Percentiles rank a stretch among this genome's conserved stretches.
These are phyloP conservation scores for Aix galericulata DNA, from an alignment of 2,113 vertebrate species.

Conservation along the genomic window DNA sequence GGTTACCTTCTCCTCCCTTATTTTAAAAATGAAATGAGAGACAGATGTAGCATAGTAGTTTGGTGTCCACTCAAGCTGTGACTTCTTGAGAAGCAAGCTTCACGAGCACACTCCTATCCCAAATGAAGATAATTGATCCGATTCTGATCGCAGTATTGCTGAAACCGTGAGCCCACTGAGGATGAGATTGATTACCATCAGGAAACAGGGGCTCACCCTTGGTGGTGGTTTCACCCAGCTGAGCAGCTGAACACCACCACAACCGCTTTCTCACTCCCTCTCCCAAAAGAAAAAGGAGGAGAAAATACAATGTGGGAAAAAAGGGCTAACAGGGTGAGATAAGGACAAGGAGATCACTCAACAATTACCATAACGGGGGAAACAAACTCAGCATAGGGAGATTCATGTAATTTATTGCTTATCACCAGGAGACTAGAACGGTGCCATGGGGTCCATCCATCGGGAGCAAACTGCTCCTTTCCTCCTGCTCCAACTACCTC, in stretches of 20 bases:
- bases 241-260: too few species aligned
- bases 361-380: too few species aligned
- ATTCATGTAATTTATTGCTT: too few species aligned
- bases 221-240: too few species aligned
- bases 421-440: too few species aligned
- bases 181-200: accelerated
- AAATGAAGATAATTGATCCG: accelerated
- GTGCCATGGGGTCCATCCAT: too few species aligned
- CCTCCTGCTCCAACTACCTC: background rate
- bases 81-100: background rate
- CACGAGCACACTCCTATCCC: background rate
- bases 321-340: too few species aligned
- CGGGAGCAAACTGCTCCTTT: background rate
- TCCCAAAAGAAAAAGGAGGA: too few species aligned
- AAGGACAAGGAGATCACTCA: too few species aligned
- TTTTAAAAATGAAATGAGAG: background rate
- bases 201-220: accelerated
- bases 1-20: background rate
- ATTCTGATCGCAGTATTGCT: background rate
- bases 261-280: too few species aligned
- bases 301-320: too few species aligned
- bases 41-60: background rate
- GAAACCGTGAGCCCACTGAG: background rate
- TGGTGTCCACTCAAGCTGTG: accelerated
- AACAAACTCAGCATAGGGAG: too few species aligned